Evolutionary conservation across 1,140 invertebrate genomes (phyloP).

Genomic region (Hormaphis cornu): DNA sequence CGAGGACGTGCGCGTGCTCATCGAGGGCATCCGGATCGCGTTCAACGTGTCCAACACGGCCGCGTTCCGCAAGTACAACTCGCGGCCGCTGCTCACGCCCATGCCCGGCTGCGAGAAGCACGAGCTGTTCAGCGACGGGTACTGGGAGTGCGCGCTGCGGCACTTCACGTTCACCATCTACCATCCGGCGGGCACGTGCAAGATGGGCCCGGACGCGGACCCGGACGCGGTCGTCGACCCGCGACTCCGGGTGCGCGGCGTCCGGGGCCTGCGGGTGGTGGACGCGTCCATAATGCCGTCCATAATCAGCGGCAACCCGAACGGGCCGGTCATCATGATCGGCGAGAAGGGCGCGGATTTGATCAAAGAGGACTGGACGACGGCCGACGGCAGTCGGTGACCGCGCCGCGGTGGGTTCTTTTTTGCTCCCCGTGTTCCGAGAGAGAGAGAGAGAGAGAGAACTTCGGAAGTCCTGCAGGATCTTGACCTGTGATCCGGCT

Average conservation of each 20-base stretch:
- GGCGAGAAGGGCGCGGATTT: slow-evolving; percentile 71
- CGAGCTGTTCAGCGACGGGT: slow-evolving; percentile 65
- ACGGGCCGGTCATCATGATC: slow-evolving; percentile 67
- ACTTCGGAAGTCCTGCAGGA: background rate
- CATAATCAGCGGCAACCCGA: slow-evolving; percentile 71
- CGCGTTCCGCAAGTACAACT: slow-evolving; percentile 70
- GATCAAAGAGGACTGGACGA: slow-evolving; percentile 57
- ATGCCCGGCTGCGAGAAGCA: slow-evolving; percentile 66
- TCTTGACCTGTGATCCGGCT: background rate
- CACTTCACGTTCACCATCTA: slow-evolving; percentile 80
- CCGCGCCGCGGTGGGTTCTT: no score
- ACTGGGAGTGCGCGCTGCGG: slow-evolving; percentile 72
- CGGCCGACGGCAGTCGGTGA: no score
- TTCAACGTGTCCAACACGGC: slow-evolving; percentile 65
- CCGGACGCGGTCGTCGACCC: slow-evolving; percentile 71
- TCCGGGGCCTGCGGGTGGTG: slow-evolving; percentile 59
- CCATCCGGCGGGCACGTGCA: slow-evolving; percentile 73
- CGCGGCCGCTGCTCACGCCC: slow-evolving; percentile 62
- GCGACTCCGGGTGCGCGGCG: slow-evolving; percentile 60
- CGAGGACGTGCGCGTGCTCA: slow-evolving; percentile 62
- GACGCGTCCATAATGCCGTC: slow-evolving; percentile 73
- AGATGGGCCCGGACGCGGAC: slow-evolving; percentile 72
- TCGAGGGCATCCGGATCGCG: slow-evolving; percentile 73
- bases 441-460: no score
- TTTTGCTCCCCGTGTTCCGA: no score